Evolutionary conservation across 1,140 invertebrate species (phyloP).

Genomic region (Conus betulinus): DNA sequence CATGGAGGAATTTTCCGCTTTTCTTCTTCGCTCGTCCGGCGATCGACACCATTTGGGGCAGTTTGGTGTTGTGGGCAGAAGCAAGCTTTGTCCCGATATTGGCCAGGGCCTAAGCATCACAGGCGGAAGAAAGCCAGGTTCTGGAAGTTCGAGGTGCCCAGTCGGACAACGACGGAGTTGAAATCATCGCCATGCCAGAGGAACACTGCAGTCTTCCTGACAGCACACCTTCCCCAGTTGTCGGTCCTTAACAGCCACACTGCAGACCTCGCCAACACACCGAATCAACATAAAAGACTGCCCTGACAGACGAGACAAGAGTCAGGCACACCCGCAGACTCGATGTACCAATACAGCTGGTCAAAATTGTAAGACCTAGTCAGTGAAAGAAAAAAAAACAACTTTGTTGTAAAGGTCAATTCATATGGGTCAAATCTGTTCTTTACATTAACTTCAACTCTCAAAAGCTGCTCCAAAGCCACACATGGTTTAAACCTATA

Average conservation of each 20-base stretch:
- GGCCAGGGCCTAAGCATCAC: slow-evolving; percentile 42
- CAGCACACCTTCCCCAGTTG: slow-evolving; percentile 61
- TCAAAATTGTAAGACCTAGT: no score
- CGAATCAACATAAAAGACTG: no score
- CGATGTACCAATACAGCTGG: no score
- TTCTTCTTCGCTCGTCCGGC: slow-evolving; percentile 39
- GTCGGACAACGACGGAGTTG: slow-evolving; percentile 31
- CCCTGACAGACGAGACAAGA: no score
- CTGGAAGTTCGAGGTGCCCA: slow-evolving; percentile 34
- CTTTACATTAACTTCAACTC: no score
- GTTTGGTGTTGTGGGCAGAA: slow-evolving; percentile 65
- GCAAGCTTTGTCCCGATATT: slow-evolving; percentile 50
- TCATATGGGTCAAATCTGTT: no score
- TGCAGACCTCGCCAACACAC: no score
- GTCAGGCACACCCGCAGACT: no score
- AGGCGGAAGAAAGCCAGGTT: slow-evolving; percentile 37
- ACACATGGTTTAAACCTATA: no score
- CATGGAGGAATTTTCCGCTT: slow-evolving; percentile 54
- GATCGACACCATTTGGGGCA: slow-evolving; percentile 64
- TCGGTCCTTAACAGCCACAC: slow-evolving; percentile 34
- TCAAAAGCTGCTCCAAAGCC: no score
- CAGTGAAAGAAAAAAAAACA: no score
- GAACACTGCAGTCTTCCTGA: slow-evolving; percentile 54
- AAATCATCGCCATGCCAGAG: slow-evolving; percentile 58
- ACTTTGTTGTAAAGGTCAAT: no score